Evolutionary conservation across 2,797 vertebrate species (phyloP), one percentile per base, ranked within the genome.

Genomic region (Silurus aristotelis): DNA sequence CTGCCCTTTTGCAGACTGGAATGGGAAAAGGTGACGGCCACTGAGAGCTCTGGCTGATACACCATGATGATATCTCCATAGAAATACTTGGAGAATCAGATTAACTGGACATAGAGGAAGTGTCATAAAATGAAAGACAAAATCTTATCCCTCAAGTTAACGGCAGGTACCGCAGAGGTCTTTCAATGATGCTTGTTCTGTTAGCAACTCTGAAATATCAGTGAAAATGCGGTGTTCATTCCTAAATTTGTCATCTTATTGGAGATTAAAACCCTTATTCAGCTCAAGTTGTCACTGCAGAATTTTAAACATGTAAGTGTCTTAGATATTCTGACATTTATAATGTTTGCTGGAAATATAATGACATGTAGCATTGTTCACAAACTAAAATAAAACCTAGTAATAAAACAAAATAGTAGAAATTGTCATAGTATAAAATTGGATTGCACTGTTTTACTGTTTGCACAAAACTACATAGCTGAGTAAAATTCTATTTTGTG

Each of bases 241-340:
- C 46, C 56, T 60, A 83, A 88, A 87, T 60, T 89, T 67, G 81
- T 87, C 85, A 73, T 89, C 85, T 87, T 84, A 89, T 17, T 89
- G 78, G 31, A 88, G 38, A 43, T 82, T 61, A 61, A 89, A 88
- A 5, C 19, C 61, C 27, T 19, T n/a, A 19, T 56, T 66, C 10
- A 68, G 19, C 20, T 46, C 3, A 55, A 58, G 52, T 31, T 27
- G 55, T 6, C 13, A 7, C 60, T 84, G 17, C 31, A 71, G 68
- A 22, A 46, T 13, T 77, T 84, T 19, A 73, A 52, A 22, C 9
- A 67, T 31, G 13, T 14, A 6, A 67, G 10, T 67, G 27, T 9
- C 8, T n/a, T n/a, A 52, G 6, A 52, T 52, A 7, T 52, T 7
- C 48, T 52, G 48, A 52, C 22, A 22, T 64, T n/a, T 9, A 52